Evolutionary conservation across 2,113 vertebrate species (phyloP).

Genomic region (Hassar affinis): DNA sequence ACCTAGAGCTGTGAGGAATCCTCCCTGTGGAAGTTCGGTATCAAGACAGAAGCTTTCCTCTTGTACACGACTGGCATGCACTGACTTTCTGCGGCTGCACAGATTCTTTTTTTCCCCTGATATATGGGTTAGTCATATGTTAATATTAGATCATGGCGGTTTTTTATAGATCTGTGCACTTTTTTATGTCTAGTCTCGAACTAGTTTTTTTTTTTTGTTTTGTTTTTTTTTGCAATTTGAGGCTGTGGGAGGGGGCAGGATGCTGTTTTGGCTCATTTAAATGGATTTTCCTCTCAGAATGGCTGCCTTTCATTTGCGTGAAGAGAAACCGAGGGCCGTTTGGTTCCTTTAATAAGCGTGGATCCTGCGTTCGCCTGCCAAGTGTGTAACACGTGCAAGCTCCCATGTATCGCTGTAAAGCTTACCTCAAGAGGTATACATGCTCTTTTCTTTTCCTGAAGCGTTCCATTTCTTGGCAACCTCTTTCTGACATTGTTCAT

Average conservation of each 20-base stretch:
- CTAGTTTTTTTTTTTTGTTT: not conserved
- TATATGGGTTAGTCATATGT: not conserved
- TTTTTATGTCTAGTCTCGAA: not conserved
- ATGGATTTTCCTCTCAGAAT: constrained; percentile 19
- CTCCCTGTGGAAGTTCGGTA: constrained; percentile 4
- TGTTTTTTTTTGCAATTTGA: not conserved
- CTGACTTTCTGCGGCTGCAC: not conserved
- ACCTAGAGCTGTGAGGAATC: constrained; percentile 57
- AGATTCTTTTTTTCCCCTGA: not conserved
- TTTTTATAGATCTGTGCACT: not conserved
- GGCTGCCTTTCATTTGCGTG: constrained; percentile 12
- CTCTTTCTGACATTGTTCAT: constrained; percentile 62
- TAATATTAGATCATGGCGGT: not conserved
- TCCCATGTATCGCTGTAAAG: constrained; percentile 20
- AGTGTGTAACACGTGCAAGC: not conserved
- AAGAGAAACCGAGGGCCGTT: constrained; percentile 11
- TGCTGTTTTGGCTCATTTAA: constrained; percentile 34
- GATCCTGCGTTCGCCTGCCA: not conserved
- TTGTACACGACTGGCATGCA: not conserved
- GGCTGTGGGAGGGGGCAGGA: constrained; percentile 34
- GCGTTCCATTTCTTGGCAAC: not conserved
- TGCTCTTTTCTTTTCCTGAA: constrained; percentile 44
- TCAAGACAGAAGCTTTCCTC: not conserved
- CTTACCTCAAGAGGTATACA: constrained; percentile 40
- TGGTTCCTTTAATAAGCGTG: constrained; percentile 14